Evolutionary conservation across 2,888 invertebrate genomes (phyloP), one percentile per base, ranked within the genome.

Genomic region (Synergus itoensis): DNA sequence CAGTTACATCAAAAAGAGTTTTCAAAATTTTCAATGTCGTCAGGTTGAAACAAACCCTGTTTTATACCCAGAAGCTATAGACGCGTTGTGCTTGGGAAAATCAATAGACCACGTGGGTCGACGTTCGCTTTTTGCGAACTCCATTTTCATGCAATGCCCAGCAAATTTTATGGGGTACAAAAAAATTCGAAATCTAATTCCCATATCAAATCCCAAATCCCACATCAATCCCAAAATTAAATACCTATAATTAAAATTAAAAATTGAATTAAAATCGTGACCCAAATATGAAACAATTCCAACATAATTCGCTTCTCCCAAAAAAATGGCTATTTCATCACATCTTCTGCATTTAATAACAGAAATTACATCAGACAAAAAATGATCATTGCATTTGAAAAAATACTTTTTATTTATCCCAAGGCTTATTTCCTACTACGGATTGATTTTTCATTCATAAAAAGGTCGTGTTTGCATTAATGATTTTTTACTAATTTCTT

Each of bases 101-200:
- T 91, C 91, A 91, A 91, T 91, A 90, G 85, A 87, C 89, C 90
- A 91, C 91, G 91, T 91, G 90, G 90, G 85, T 86, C 83, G 83
- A 77, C 84, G 86, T 86, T 84, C 84, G 84, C 83, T 81, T 85
- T 87, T 86, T 81, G 82, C 82, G 75, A 85, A 85, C 80, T 81
- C 83, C 83, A 80, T 86, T 86, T 86, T 83, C 81, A 45, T 79
- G 41, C n/a, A 28, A 45, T 3, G 16, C 1, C 5, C 45, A 67
- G n/a, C 0, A 67, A 67, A 67, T 67, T 45, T 45, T 21, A 67
- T 18, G 11, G 1, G 18, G 0, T 3, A 21, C 2, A 43, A 18
- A 12, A 48, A 48, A 48, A 69, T 2, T 28, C 0, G 41, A 41
- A n/a, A 43, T 43, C 18, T 1, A 65, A 16, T 40, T 43, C 5